Evolutionary conservation across 2,113 vertebrate genomes (phyloP).

Genomic region (Xiphophorus hellerii): DNA sequence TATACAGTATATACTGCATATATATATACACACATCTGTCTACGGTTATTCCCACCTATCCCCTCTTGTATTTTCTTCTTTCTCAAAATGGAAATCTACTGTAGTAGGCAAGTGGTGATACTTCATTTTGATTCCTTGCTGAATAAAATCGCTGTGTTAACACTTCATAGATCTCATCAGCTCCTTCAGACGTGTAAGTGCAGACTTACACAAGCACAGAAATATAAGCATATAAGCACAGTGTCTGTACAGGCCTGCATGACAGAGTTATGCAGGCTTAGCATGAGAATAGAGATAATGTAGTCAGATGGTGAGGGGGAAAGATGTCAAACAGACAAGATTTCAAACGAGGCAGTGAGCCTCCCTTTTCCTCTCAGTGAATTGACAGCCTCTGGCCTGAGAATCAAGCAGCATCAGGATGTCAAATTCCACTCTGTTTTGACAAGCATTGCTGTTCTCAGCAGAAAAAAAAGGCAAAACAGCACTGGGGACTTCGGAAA

Average conservation of each 20-base stretch:
- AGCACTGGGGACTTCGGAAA: slow-evolving; percentile 51
- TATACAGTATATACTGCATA: too few relatives aligned
- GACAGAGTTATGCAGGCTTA: slow-evolving; percentile 66
- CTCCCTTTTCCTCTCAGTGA: slow-evolving; percentile 43
- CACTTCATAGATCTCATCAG: slow-evolving; percentile 16
- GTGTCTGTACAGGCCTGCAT: slow-evolving; percentile 38
- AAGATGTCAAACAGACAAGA: slow-evolving; percentile 73
- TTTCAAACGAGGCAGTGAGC: slow-evolving; percentile 66
- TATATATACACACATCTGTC: slow-evolving; percentile 6
- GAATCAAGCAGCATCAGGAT: slow-evolving; percentile 70
- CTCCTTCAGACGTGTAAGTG: slow-evolving; percentile 5
- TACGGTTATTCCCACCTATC: slow-evolving; percentile 49
- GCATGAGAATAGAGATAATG: slow-evolving; percentile 66
- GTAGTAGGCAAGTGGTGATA: slow-evolving; percentile 10
- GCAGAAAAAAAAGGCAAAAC: slow-evolving; percentile 66
- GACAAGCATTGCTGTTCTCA: slow-evolving; percentile 76
- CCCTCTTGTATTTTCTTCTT: slow-evolving; percentile 8
- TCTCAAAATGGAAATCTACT: slow-evolving; percentile 18
- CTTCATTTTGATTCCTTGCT: slow-evolving; percentile 49
- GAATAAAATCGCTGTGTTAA: slow-evolving; percentile 42
- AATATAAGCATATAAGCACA: slow-evolving; percentile 25
- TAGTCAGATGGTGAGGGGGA: slow-evolving; percentile 61
- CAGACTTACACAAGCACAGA: slow-evolving; percentile 10
- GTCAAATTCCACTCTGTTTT: slow-evolving; percentile 67
- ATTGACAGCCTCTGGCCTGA: slow-evolving; percentile 73